A percentile compares a stretch with the other conserved stretches of the same genome.
These are phyloP conservation scores for Plecotus auritus DNA, from an alignment of 2,113 vertebrate genomes.

Conservation along the genomic window DNA sequence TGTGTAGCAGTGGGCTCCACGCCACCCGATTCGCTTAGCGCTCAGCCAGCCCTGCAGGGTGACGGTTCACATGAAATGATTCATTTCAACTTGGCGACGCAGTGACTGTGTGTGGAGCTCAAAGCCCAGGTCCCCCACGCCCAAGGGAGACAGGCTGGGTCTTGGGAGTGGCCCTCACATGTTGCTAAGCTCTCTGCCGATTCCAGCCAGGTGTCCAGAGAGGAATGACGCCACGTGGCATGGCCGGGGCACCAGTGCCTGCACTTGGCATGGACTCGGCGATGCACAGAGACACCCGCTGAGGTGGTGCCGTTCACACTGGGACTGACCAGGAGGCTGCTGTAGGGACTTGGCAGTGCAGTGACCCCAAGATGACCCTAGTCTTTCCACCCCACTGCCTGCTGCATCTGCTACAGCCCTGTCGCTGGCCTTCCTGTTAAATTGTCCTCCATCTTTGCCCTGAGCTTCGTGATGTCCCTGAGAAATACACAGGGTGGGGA, in stretches of 20 bases:
- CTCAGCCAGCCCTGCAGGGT: accelerated
- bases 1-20: accelerated
- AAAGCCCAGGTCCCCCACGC: not conserved
- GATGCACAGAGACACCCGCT: accelerated
- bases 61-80: not conserved
- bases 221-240: accelerated
- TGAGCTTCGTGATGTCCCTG: not conserved
- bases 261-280: accelerated
- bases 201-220: not conserved
- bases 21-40: not conserved
- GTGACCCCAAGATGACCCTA: not conserved
- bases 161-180: not conserved
- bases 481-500: not conserved
- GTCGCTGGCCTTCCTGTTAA: not conserved
- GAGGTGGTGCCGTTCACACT: no score
- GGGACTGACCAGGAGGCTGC: no score
- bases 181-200: not conserved
- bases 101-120: not conserved
- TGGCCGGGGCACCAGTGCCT: not conserved
- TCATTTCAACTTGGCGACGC: not conserved
- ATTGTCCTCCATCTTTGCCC: not conserved
- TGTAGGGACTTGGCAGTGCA: not conserved
- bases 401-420: not conserved
- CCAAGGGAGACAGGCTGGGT: not conserved
- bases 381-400: not conserved